Base-by-base conservation (phyloP, 2,113 vertebrate genomes). In the Rostratula benghalensis region DNA sequence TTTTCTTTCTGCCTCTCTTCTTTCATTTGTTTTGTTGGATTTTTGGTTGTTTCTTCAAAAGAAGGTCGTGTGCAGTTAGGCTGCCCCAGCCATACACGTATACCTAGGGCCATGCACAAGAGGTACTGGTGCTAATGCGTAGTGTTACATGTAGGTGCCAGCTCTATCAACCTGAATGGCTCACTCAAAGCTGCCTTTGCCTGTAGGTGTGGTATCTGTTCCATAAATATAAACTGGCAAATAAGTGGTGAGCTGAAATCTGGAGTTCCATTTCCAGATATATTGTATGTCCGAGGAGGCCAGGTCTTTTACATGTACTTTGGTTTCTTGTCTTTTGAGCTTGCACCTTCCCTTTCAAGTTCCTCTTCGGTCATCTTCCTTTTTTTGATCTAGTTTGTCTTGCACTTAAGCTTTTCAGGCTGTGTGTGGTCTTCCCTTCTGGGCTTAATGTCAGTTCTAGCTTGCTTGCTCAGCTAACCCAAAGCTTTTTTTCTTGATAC, bases 261-360 rank as follows among this genome's bases (percentile, higher is more conserved):
- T 78, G 46, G 37, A 89, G 37, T 87, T 15, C 22, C 2, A 0
- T 63, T 81, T 74, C 46, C 15, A 10, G 37, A n/a, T 41, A 25
- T 2, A 5, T 15, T 0, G 0, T 67, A 12, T 45, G 2, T 37
- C 7, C 39, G 37, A 41, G 51, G 28, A 43, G 13, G 2, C n/a
- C 3, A 1, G 27, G 28, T 23, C 20, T 91, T 70, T 87, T 50
- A 21, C 4, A 1, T 24, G 22, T 65, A 8, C 53, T 69, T 80
- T 2, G 5, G 18, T 84, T 91, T 63, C 46, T n/a, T n/a, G 23
- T 64, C 28, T 53, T 35, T 59, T 74, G n/a, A 74, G 39, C 31
- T 63, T 0, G 0, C 4, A 54, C 15, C 46, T 77, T 87, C 9
- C 22, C 43, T 87, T 94, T 70, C 60, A 59, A 67, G 24, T 63